Evolutionary conservation across 2,888 invertebrate genomes (phyloP).

Genomic region (Thyatira batis): DNA sequence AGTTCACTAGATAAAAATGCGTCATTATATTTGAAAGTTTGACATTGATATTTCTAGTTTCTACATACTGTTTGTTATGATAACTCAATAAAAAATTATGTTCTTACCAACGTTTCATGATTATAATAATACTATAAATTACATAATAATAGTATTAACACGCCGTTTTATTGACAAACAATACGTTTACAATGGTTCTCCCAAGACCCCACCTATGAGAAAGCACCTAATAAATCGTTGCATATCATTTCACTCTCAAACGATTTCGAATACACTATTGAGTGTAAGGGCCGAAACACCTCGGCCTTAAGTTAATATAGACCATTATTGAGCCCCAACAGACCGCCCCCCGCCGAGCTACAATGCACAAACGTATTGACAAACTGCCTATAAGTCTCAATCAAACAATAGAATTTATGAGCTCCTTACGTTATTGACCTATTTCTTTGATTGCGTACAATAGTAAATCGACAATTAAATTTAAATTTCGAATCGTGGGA

Average conservation of each 20-base stretch:
- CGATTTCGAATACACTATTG: constrained; percentile 59
- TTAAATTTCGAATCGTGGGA: constrained; percentile 76
- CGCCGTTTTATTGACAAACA: constrained; percentile 26
- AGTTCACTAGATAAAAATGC: constrained; percentile 23
- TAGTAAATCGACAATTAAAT: constrained; percentile 75
- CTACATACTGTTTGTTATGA: too few species aligned
- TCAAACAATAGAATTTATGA: constrained; percentile 70
- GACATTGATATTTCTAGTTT: too few species aligned
- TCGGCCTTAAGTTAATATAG: constrained; percentile 50
- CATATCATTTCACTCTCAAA: constrained; percentile 79
- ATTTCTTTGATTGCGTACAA: constrained; percentile 75
- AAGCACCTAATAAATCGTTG: constrained; percentile 72
- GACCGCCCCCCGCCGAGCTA: constrained; percentile 56
- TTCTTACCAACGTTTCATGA: too few species aligned
- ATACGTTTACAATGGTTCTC: constrained; percentile 24
- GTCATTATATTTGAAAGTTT: constrained; percentile 7
- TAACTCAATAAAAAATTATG: too few species aligned
- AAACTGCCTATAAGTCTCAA: constrained; percentile 78
- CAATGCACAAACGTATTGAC: constrained; percentile 68
- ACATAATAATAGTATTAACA: constrained; percentile 10
- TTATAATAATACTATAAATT: neutral
- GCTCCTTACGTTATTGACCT: constrained; percentile 74
- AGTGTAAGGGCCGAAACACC: constrained; percentile 49
- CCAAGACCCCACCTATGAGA: constrained; percentile 51
- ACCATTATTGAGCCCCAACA: constrained; percentile 46